Conservation (phyloP, 2,888 invertebrate species). For the Caenorhabditis sp. region DNA sequence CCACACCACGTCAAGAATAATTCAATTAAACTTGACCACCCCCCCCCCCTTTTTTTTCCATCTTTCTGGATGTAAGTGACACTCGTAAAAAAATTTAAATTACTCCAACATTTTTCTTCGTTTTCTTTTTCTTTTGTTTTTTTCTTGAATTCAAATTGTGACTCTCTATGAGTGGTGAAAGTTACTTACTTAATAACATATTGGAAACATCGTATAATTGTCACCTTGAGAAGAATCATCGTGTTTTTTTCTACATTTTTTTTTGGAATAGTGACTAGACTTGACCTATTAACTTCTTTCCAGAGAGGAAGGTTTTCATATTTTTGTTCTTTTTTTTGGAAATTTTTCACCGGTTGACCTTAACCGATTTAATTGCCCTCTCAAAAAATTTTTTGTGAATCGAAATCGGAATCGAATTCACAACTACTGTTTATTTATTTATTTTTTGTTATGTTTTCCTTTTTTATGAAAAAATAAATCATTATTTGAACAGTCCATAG, state of each 20-base stretch:
- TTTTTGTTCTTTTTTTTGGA: neutral
- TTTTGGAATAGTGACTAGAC: too few relatives aligned
- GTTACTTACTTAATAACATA: neutral
- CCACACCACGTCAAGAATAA: neutral
- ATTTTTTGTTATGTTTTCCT: neutral
- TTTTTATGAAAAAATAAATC: neutral
- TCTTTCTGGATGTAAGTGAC: neutral
- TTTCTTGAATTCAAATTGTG: neutral
- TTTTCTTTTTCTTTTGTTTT: neutral
- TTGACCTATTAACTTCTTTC: too few relatives aligned
- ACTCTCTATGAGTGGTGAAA: neutral
- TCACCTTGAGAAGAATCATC: too few relatives aligned
- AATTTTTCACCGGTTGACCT: neutral
- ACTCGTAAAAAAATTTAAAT: conserved; percentile 1
- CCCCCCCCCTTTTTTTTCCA: neutral
- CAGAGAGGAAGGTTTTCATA: too few relatives aligned
- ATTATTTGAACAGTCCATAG: neutral
- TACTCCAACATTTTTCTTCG: neutral
- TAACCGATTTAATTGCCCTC: neutral
- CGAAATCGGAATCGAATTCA: too few relatives aligned
- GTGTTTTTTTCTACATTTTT: too few relatives aligned
- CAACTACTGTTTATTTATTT: neutral
- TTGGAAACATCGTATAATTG: neutral
- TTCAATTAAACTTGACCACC: neutral
- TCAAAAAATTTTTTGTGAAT: neutral